Evolutionary conservation across 2,888 invertebrate genomes (phyloP).

Genomic region (Amphipyra berbera): DNA sequence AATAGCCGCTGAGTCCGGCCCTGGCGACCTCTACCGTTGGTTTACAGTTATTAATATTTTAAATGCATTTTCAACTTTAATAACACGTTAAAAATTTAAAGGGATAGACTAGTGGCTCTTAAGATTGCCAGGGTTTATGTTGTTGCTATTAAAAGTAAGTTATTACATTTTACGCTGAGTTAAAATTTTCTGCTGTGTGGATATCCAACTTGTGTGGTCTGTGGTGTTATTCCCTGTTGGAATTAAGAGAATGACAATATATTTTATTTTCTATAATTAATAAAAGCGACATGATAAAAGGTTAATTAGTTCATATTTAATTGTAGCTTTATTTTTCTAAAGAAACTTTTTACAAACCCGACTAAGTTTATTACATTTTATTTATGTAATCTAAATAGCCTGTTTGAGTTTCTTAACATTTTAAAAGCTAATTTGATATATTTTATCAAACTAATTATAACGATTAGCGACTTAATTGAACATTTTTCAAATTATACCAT

Average conservation of each 20-base stretch:
- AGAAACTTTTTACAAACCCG: too few species aligned
- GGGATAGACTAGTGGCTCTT: slow-evolving; percentile 30
- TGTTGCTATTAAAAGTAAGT: slow-evolving; percentile 10
- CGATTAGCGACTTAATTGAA: slow-evolving; percentile 5
- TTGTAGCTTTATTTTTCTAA: too few species aligned
- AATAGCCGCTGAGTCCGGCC: slow-evolving; percentile 76
- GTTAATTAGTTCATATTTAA: too few species aligned
- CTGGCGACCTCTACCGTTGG: slow-evolving; percentile 45
- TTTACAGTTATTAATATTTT: slow-evolving; percentile 63
- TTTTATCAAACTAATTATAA: slow-evolving; percentile 10
- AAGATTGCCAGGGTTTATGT: slow-evolving; percentile 33
- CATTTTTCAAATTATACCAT: not conserved
- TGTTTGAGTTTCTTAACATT: slow-evolving; percentile 3
- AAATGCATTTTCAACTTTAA: slow-evolving; percentile 63
- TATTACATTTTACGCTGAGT: slow-evolving; percentile 6
- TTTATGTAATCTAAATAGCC: slow-evolving; percentile 1
- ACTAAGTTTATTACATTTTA: too few species aligned
- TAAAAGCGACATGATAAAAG: too few species aligned
- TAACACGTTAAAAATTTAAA: slow-evolving; percentile 59
- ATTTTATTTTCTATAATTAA: too few species aligned
- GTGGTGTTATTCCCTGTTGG: not conserved
- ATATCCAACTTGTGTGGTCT: not conserved
- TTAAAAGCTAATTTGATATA: not conserved
- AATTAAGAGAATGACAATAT: too few species aligned
- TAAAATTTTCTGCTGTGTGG: not conserved